These are phyloP conservation scores for Latrodectus elegans DNA, from an alignment of 2,888 invertebrate genomes.

Conservation along the genomic window DNA sequence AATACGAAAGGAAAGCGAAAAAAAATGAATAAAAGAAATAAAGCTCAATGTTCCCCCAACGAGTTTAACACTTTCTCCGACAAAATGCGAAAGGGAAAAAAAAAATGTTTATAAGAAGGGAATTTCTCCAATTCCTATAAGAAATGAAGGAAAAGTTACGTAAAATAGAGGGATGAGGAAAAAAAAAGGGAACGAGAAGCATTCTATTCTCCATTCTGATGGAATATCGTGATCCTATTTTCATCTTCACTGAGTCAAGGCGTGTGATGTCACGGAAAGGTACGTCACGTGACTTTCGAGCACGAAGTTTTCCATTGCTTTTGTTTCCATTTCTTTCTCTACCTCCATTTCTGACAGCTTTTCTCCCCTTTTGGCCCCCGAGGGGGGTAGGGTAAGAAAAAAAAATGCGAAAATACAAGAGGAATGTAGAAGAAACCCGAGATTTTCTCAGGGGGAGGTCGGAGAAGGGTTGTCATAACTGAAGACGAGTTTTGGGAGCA, in stretches of 20 bases:
- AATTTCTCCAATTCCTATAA: background rate
- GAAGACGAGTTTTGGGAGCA: background rate
- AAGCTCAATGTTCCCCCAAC: background rate
- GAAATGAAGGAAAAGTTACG: constrained; percentile 2
- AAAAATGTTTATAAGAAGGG: background rate
- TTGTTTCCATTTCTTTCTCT: constrained; percentile 26
- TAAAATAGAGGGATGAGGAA: background rate
- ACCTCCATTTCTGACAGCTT: constrained; percentile 20
- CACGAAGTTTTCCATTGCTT: constrained; percentile 32
- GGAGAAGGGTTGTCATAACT: constrained; percentile 25
- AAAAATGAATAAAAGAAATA: background rate
- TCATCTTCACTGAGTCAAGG: constrained; percentile 32
- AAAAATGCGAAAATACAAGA: background rate
- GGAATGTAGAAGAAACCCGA: background rate
- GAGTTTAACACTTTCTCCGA: background rate
- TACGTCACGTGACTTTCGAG: constrained; percentile 6
- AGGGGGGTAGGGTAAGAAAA: background rate
- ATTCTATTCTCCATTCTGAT: constrained; percentile 15
- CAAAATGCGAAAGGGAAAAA: background rate
- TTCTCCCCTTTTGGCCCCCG: background rate
- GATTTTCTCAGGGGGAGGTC: background rate
- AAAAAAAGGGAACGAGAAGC: constrained; percentile 11
- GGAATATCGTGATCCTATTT: constrained; percentile 40
- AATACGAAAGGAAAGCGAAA: background rate
- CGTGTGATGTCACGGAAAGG: constrained; percentile 38